Conservation (phyloP, 2,113 vertebrate genomes). For the Bufo gargarizans region DNA sequence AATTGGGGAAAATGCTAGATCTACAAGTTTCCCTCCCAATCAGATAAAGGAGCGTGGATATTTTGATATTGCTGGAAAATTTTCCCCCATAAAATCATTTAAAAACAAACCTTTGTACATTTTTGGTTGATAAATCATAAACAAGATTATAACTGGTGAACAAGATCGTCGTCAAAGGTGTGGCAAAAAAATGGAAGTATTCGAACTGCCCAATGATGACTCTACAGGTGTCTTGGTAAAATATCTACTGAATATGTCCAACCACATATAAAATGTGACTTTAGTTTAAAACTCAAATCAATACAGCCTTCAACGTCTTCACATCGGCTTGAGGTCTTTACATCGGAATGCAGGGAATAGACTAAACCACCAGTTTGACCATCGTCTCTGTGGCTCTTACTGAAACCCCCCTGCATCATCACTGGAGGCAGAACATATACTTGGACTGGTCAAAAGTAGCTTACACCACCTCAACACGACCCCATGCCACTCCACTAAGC, state of each 20-base stretch:
- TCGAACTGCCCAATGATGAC: no score
- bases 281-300: neutral
- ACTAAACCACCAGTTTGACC: neutral
- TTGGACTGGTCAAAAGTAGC: no score
- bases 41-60: no score
- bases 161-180: neutral
- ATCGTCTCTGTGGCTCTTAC: neutral
- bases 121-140: neutral
- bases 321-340: neutral
- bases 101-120: no score
- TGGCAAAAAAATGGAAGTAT: no score
- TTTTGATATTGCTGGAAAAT: no score
- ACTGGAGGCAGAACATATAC: neutral
- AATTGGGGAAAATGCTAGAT: no score
- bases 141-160: neutral
- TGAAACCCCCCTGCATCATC: neutral
- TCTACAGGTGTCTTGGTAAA: no score
- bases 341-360: neutral
- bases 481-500: neutral
- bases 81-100: no score
- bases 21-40: no score
- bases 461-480: neutral
- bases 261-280: neutral
- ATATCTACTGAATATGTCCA: neutral
- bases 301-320: no score